Evolutionary conservation across 2,888 invertebrate species (phyloP).

Genomic region (Yponomeuta cagnagella): DNA sequence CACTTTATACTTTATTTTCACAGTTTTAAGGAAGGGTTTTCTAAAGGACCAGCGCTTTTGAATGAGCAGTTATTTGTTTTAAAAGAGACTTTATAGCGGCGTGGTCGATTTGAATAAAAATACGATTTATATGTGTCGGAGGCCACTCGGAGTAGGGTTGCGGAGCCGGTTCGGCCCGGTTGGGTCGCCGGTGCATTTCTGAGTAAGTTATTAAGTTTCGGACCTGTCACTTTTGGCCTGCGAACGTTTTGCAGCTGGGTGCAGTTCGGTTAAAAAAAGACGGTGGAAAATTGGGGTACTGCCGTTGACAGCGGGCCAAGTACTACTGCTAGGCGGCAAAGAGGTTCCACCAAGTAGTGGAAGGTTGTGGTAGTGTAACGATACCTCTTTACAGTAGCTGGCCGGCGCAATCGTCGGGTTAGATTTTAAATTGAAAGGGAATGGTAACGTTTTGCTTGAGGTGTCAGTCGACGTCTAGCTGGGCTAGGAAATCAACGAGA

Average conservation of each 20-base stretch:
- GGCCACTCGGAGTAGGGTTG: conserved; percentile 66
- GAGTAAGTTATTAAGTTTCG: conserved; percentile 76
- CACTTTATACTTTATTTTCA: conserved; percentile 39
- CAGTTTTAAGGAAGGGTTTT: conserved; percentile 39
- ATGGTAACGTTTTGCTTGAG: too few relatives aligned
- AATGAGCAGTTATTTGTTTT: conserved; percentile 68
- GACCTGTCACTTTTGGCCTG: conserved; percentile 67
- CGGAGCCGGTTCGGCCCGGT: conserved; percentile 60
- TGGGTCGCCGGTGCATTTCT: conserved; percentile 70
- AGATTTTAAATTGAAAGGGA: too few relatives aligned
- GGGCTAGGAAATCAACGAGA: too few relatives aligned
- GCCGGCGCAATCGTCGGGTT: too few relatives aligned
- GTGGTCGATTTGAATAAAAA: conserved; percentile 74
- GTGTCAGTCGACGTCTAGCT: too few relatives aligned
- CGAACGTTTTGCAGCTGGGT: conserved; percentile 64
- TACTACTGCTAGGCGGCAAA: too few relatives aligned
- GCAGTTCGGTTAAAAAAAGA: background rate
- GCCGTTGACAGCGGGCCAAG: too few relatives aligned
- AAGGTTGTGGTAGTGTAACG: too few relatives aligned
- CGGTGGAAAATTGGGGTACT: background rate
- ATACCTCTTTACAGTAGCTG: too few relatives aligned
- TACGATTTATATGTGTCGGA: conserved; percentile 74
- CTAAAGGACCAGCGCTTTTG: conserved; percentile 27
- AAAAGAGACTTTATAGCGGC: conserved; percentile 65
- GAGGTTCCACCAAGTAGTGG: too few relatives aligned